Evolutionary conservation across 23 tunicate species (phyloP).

Genomic region (Ascidia mentula): DNA sequence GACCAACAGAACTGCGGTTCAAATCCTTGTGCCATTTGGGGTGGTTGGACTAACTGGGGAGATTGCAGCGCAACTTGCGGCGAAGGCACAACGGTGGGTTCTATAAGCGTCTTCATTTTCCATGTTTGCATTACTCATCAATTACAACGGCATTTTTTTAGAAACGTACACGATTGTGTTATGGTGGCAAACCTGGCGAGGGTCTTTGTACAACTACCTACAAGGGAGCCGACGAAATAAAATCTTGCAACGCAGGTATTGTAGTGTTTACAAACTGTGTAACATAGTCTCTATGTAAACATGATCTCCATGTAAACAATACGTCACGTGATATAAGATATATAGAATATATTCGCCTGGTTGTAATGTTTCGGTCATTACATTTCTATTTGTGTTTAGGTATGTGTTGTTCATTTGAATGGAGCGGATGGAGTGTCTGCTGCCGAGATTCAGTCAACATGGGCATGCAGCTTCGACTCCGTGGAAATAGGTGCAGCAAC

Average conservation of each 20-base stretch:
- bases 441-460: constrained; percentile 11
- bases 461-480: constrained; percentile 28
- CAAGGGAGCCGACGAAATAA: constrained; percentile 16
- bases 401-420: constrained; percentile 51
- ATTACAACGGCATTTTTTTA: not conserved
- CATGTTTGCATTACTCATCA: not conserved
- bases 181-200: constrained; percentile 65
- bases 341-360: too few species aligned
- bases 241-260: constrained; percentile 50
- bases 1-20: constrained; percentile 54
- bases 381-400: constrained; percentile 36
- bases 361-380: too few species aligned
- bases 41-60: constrained; percentile 91
- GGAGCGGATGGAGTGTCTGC: constrained; percentile 90
- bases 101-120: not conserved
- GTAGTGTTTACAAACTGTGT: too few species aligned
- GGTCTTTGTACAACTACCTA: constrained; percentile 44
- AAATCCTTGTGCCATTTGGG: constrained; percentile 91
- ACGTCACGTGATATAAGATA: too few species aligned
- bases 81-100: constrained; percentile 48
- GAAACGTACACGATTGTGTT: constrained; percentile 55
- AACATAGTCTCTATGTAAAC: too few species aligned
- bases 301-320: too few species aligned
- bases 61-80: constrained; percentile 87
- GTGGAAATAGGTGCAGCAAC: constrained; percentile 33